These are phyloP conservation scores for Aphrocallistes beatrix DNA, from an alignment of 37 sponge, comb jelly and placozoan species.

Conservation along the genomic window DNA sequence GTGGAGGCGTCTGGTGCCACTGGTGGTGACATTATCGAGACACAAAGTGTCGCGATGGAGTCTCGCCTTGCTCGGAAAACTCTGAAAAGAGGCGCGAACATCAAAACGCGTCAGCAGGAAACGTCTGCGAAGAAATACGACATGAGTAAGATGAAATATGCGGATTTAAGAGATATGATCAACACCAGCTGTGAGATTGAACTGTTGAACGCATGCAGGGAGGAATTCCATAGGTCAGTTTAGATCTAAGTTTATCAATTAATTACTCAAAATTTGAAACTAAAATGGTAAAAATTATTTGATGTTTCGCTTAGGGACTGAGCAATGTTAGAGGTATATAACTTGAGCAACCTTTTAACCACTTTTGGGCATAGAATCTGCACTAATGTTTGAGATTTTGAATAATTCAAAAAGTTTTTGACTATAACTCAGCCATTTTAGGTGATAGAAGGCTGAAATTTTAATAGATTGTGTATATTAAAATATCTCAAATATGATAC, in stretches of 20 bases:
- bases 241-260: not conserved
- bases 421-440: too few species aligned
- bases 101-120: conserved; percentile 25
- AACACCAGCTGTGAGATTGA: conserved; percentile 88
- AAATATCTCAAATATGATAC: too few species aligned
- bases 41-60: conserved; percentile 20
- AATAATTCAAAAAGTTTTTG: too few species aligned
- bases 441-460: too few species aligned
- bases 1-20: conserved; percentile 16
- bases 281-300: too few species aligned
- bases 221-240: conserved; percentile 59
- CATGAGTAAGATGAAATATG: conserved; percentile 83
- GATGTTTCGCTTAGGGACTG: too few species aligned
- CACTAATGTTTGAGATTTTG: too few species aligned
- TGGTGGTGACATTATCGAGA: conserved; percentile 22
- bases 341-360: too few species aligned
- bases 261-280: too few species aligned
- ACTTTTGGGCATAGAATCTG: too few species aligned
- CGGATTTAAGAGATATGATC: conserved; percentile 86
- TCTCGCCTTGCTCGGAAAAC: conserved; percentile 40
- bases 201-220: conserved; percentile 75
- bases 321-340: too few species aligned
- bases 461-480: too few species aligned
- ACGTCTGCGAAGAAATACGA: conserved; percentile 43
- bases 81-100: conserved; percentile 22